Evolutionary conservation across 2,797 vertebrate genomes (phyloP).

Genomic region (Alfaro cultratus): DNA sequence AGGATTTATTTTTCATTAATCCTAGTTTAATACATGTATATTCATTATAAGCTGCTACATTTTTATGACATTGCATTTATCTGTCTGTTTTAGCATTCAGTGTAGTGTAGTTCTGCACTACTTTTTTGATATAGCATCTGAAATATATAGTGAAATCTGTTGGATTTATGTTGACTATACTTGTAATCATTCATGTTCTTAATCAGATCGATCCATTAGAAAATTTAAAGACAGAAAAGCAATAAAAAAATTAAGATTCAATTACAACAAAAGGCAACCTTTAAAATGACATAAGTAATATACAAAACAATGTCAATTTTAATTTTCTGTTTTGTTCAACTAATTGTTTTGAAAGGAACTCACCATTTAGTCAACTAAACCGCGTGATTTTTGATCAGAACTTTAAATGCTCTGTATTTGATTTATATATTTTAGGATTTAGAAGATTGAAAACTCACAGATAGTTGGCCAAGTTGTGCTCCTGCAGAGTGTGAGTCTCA

Average conservation of each 20-base stretch:
- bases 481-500: conserved; percentile 82
- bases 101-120: background rate
- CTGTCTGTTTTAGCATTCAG: background rate
- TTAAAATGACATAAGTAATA: background rate
- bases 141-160: background rate
- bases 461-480: conserved; percentile 85
- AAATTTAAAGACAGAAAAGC: background rate
- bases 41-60: background rate
- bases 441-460: conserved; percentile 74
- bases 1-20: too few relatives aligned
- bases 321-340: background rate
- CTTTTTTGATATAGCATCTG: background rate
- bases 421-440: background rate
- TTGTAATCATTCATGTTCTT: background rate
- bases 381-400: background rate
- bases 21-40: background rate
- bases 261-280: background rate
- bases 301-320: background rate
- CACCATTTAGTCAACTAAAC: background rate
- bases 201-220: background rate
- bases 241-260: background rate
- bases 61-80: background rate
- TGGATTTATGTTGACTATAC: background rate
- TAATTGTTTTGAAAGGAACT: background rate
- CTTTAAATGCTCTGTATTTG: conserved; percentile 2